Base-by-base conservation (phyloP, 2,888 invertebrate genomes). In the Mylabris sibirica region DNA sequence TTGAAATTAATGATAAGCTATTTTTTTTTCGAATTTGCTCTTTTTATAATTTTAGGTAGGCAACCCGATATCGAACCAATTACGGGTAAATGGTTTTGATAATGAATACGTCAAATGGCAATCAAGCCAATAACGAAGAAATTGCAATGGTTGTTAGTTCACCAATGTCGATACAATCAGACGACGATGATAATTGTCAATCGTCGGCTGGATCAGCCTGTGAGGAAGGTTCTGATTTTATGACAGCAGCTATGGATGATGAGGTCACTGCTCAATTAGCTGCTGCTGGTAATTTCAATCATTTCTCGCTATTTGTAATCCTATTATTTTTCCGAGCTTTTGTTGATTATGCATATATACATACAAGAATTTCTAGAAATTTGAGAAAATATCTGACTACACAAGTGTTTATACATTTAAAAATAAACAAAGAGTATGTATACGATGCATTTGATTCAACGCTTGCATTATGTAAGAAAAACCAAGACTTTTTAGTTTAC, bases 211-310 rank as follows among this genome's bases (percentile, higher is more conserved):
- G 90, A 63, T 93, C 94, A 57, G 88, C 89, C 53, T 92, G 93
- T 77, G 93, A 92, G 78, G 96, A 96, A 81, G 90, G 92, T 65
- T 88, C 90, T 2, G 97, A 97, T 82, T 89, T 97, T 72, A 91
- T 96, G 85, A 90, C 93, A 76, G 92, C 91, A 67, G 92, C 93
- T 63, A 93, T 95, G 90, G 92, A 93, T 76, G 97, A 98, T 85
- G 97, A 98, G 82, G 96, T 98, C 79, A 97, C 97, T 75, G 96
- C 97, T 84, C 98, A 98, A 83, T 88, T 98, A 78, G 97, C 97
- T 66, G 97, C 97, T 78, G 97, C 98, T 84, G 98, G 97, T 94
- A 86, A 85, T 87, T 49, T 17, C 49, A 14, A 35, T 35, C 5
- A 38, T 12, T 38, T 12, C 12, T 38, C 38, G 4, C 8, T 11